Conservation (phyloP, 1,140 invertebrate species). For the Bicyclus anynana region DNA sequence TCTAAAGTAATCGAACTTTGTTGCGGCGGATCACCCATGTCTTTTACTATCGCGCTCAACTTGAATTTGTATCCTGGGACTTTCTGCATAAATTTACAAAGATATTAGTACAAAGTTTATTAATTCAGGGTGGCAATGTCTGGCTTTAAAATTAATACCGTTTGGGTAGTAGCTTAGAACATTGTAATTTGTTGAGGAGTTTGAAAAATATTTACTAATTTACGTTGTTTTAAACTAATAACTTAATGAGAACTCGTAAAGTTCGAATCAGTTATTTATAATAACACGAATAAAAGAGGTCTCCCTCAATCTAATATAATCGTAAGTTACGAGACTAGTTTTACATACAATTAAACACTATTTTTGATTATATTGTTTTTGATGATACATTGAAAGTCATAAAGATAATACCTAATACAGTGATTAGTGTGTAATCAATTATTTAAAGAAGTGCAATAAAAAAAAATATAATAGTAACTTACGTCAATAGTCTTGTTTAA, state of each 20-base stretch:
- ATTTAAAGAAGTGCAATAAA: too few relatives aligned
- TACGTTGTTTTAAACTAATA: too few relatives aligned
- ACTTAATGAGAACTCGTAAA: neutral
- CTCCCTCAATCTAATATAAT: too few relatives aligned
- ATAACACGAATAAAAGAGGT: neutral
- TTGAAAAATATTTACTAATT: neutral
- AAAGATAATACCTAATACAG: too few relatives aligned
- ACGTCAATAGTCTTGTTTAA: conserved; percentile 85
- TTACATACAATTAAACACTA: too few relatives aligned
- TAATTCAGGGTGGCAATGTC: neutral
- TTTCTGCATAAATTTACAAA: conserved; percentile 75
- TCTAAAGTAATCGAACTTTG: conserved; percentile 84
- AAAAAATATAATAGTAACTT: conserved; percentile 52
- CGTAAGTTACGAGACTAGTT: too few relatives aligned
- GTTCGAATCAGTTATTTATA: neutral
- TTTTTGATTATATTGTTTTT: too few relatives aligned
- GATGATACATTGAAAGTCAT: too few relatives aligned
- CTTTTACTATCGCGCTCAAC: conserved; percentile 85
- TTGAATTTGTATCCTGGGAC: conserved; percentile 82
- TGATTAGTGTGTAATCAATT: too few relatives aligned
- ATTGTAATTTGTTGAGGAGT: neutral
- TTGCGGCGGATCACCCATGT: conserved; percentile 82
- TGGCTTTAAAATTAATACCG: conserved; percentile 3
- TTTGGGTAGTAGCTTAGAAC: neutral
- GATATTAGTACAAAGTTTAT: conserved; percentile 10